Base-by-base conservation (phyloP, 2,888 invertebrate genomes). In the Busseola fusca region DNA sequence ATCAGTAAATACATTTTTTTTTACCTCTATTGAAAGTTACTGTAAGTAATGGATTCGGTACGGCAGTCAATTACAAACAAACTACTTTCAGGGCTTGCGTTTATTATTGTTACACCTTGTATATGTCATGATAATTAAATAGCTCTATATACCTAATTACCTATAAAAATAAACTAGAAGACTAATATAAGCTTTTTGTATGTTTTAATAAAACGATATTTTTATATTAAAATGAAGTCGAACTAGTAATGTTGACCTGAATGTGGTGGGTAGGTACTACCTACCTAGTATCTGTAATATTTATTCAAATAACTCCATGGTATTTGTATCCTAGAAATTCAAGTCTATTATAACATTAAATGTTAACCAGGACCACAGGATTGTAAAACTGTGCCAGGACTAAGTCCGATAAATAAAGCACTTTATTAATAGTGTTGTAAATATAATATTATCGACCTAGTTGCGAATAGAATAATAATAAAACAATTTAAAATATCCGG, bases 341-440 rank as follows among this genome's bases (percentile, higher is more conserved):
- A 62, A 48, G 16, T 56, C 58, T 34, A 27, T 34, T n/a, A 34
- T 45, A 72, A 77, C 60, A 71, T 72, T 57, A 42, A 60, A 75
- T 74, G 76, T 72, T 77, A 48, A 30, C 60, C 68, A 72, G 57
- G 65, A 65, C 65, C 48, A 50, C 74, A 48, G 50, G 65, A 65
- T 57, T 65, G 57, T 42, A 58, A 34, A 72, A 50, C 65, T 57
- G 57, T 57, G 64, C 25, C 63, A 57, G 60, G 56, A 81, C 67
- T 40, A 48, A 52, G 69, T 82, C 63, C 68, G 59, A 58, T 42
- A 68, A 68, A 66, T n/a, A 69, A 72, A 73, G 70, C 74, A 75
- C 76, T 72, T 80, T 74, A 79, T 68, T 67, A 72, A 58, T 85
- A 83, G 74, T 85, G 78, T 84, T 85, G 85, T 85, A 85, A 83